Evolutionary conservation across 2,888 invertebrate genomes (phyloP).

Genomic region (Synergus itoensis): DNA sequence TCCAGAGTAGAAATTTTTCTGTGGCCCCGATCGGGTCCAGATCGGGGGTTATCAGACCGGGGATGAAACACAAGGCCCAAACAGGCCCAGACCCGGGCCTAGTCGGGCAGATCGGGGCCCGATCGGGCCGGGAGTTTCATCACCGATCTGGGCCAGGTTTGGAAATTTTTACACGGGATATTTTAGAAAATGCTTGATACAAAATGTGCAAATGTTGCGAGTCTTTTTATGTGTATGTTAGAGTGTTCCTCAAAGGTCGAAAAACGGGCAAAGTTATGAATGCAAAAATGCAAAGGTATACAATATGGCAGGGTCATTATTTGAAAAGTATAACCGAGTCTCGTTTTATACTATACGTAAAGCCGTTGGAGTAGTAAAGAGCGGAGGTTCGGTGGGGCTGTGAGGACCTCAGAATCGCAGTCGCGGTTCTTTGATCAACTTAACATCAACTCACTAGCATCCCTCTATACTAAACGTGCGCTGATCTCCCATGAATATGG

Average conservation of each 20-base stretch:
- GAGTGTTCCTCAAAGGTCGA: conserved; percentile 55
- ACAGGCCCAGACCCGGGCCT: no score
- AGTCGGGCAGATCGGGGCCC: no score
- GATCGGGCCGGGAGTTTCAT: no score
- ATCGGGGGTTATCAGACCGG: no score
- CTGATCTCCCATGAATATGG: conserved; percentile 74
- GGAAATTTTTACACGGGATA: no score
- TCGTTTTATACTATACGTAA: conserved; percentile 48
- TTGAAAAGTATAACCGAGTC: conserved; percentile 72
- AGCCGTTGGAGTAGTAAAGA: conserved; percentile 69
- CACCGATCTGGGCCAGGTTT: no score
- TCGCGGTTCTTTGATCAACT: conserved; percentile 72
- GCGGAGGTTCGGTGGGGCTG: conserved; percentile 66
- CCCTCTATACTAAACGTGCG: conserved; percentile 72
- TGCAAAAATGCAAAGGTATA: conserved; percentile 75
- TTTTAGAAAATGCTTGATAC: neutral
- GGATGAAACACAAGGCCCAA: no score
- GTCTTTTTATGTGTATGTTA: neutral
- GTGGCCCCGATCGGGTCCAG: no score
- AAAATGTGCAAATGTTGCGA: neutral
- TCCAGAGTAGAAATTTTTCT: no score
- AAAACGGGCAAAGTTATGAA: conserved; percentile 65
- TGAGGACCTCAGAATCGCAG: conserved; percentile 67
- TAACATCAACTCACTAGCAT: conserved; percentile 64
- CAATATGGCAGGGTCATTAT: conserved; percentile 73